Evolutionary conservation across 2,797 vertebrate species (phyloP), one percentile per base, ranked within the genome.

Genomic region (Pipistrellus pipistrellus): DNA sequence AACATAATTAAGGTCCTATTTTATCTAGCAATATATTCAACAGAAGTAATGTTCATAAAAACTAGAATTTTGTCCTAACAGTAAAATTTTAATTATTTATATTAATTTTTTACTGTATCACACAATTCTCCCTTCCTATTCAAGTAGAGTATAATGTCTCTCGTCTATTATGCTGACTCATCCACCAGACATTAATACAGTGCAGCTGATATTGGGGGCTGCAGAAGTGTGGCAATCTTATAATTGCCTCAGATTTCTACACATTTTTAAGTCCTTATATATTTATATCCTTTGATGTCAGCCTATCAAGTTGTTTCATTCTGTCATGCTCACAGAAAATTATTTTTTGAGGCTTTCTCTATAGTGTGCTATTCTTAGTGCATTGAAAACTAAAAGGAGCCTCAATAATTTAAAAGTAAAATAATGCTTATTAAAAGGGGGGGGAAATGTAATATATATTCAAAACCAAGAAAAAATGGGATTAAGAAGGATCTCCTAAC

Each of bases 21-120:
- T 94, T 90, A 96, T 62, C 51, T 86, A 86, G 35, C 55, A 93
- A 57, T 10, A 0, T 59, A 18, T 62, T 82, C 46, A 81, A 69
- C 6, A 84, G 21, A 95, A 95, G n/a, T 44, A 92, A 82, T 92
- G 23, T 6, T 80, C 59, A 80, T 87, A 76, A 92, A 91, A 88
- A 41, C 2, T 32, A 82, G 4, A 88, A 14, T 71, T 91, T 38
- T 87, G 35, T 14, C 21, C 25, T 14, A 89, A 64, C 21, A 73
- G 18, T 46, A 93, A 86, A 76, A 53, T 30, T 71, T 71, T 68
- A 85, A 62, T 90, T 41, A 90, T 80, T 71, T 44, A 88, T 4
- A 80, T 77, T 53, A 72, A 81, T 38, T 93, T 85, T 81, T 75
- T n/a, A 64, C 35, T 88, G 1, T 48, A 62, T n/a, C 59, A 88